Evolutionary conservation across 2,797 vertebrate genomes (phyloP).

Genomic region (Microctenopoma lineatum): DNA sequence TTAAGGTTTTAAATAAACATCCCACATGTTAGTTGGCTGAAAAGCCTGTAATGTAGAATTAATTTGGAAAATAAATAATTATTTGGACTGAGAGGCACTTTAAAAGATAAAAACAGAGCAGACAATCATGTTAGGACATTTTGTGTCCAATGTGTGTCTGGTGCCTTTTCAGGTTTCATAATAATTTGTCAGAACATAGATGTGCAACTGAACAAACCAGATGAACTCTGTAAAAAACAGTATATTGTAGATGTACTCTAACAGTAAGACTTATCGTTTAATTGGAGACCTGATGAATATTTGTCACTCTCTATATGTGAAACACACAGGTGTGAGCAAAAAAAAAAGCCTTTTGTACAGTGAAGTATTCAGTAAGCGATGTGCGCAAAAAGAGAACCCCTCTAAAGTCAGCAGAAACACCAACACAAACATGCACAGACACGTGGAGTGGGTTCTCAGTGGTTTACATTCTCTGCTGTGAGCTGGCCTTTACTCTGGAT

Average conservation of each 20-base stretch:
- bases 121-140: background rate
- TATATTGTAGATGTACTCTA: background rate
- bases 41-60: slow-evolving; percentile 25
- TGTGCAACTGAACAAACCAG: background rate
- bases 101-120: background rate
- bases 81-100: background rate
- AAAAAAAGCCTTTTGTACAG: slow-evolving; percentile 15
- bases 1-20: slow-evolving; percentile 18
- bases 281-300: background rate
- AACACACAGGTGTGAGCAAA: slow-evolving; percentile 5
- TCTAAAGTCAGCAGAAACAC: slow-evolving; percentile 17
- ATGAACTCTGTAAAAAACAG: slow-evolving; percentile 1
- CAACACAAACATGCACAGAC: slow-evolving; percentile 35
- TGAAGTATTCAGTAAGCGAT: slow-evolving; percentile 18
- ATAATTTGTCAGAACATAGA: background rate
- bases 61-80: slow-evolving; percentile 38
- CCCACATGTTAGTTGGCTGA: slow-evolving; percentile 22
- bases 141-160: background rate
- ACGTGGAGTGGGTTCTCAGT: background rate
- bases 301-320: slow-evolving; percentile 17
- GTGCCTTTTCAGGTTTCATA: background rate
- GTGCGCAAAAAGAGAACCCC: background rate
- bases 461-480: slow-evolving; percentile 73
- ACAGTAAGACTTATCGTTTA: background rate
- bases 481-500: slow-evolving; percentile 86